Evolutionary conservation across 2,888 invertebrate genomes (phyloP), one percentile per base, ranked within the genome.

Genomic region (Halocaridina rubra): DNA sequence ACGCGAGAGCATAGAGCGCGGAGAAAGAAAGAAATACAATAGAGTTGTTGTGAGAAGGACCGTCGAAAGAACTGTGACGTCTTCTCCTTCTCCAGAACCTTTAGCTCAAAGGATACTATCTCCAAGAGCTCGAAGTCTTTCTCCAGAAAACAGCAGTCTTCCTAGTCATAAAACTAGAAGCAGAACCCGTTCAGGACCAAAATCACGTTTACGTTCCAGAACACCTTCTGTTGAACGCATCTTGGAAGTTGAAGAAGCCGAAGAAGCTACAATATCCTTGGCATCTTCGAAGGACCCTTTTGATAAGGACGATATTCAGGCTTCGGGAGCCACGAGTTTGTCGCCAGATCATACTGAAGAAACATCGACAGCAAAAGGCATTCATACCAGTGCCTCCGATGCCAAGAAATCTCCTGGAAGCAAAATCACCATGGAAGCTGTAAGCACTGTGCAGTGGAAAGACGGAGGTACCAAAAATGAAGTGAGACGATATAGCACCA

Each of bases 201-300:
- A 61, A 29, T 61, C 74, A 32, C 72, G 86, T 29, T 32, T 53
- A 16, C 77, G 86, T 8, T 86, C 86, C 59, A 77, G 86, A 61
- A 86, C 86, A 2, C 86, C 86, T 3, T 86, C 86, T 22, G 81
- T 86, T 4, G 86, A 86, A 53, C 81, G 81, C n/a, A 86, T 86
- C 64, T 77, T 86, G 33, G 86, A 86, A 27, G 81, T 72, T n/a
- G 79, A 78, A 22, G 85, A 85, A 30, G 74, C 75, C 22, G 80
- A 82, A 46, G 30, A 30, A 19, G 32, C 71, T 4, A 24, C 29
- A 5, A 39, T 71, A 33, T 69, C 57, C 29, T 32, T 57, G 3
- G n/a, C 67, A 10, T 57, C 81, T 1, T 67, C 76, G 32, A 81
- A 67, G 19, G 81, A 81, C 10, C 76, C 76, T 19, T n/a, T 24